phyloP scores from a whole-genome alignment of 2,113 vertebrate genomes.

The Toxostoma redivivum region DNA sequence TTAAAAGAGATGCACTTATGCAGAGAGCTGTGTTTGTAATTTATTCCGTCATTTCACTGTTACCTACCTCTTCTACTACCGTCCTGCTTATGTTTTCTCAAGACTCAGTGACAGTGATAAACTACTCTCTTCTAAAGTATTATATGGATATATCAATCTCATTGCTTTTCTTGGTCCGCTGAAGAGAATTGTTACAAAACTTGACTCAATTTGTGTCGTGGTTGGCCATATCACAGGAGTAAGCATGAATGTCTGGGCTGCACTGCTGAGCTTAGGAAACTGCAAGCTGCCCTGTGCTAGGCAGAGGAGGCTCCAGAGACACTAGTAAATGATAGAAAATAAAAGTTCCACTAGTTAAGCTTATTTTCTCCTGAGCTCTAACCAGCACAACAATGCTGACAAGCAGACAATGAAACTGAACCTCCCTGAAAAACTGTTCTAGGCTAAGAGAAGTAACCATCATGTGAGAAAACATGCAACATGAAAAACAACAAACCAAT shows the following conservation, averaged over 20 bases:
- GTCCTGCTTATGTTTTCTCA: background rate
- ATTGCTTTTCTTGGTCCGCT: background rate
- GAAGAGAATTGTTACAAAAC: background rate
- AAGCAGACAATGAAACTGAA: background rate
- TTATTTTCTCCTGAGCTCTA: background rate
- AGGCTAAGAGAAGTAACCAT: background rate
- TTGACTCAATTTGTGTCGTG: background rate
- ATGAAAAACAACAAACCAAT: background rate
- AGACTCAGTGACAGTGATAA: background rate
- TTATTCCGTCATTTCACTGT: background rate
- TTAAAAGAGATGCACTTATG: background rate
- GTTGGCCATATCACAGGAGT: background rate
- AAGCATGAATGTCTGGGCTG: background rate
- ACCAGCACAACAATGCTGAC: background rate
- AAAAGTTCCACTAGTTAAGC: background rate
- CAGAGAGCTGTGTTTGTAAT: background rate
- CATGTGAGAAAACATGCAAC: fast-evolving
- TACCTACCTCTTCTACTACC: background rate
- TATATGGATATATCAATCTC: background rate
- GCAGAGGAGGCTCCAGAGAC: background rate
- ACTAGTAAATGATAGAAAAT: background rate
- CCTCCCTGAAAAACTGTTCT: background rate
- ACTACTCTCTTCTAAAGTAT: background rate
- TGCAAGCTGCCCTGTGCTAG: background rate
- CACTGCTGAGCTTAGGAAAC: background rate